Evolutionary conservation across 2,888 invertebrate genomes (phyloP).

Genomic region (Nomada ruficornis): DNA sequence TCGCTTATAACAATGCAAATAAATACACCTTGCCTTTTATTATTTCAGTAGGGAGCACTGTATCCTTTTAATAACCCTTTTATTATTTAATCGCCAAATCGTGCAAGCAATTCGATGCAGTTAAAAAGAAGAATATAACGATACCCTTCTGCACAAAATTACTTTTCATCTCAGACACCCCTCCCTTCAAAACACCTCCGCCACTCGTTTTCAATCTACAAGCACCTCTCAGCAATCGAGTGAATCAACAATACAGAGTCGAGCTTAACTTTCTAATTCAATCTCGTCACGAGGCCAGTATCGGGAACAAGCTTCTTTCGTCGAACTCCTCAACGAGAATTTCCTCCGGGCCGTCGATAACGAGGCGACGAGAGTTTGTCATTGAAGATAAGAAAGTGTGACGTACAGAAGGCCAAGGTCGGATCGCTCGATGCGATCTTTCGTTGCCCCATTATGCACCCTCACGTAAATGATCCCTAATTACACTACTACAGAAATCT

Average conservation of each 20-base stretch:
- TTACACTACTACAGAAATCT: background rate
- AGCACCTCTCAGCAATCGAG: background rate
- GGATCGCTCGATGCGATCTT: conserved; percentile 5
- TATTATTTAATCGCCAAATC: too few species aligned
- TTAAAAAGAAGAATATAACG: too few species aligned
- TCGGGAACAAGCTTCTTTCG: background rate
- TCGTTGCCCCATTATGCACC: conserved; percentile 34
- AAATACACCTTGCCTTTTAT: too few species aligned
- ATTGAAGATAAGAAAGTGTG: background rate
- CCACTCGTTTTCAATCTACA: background rate
- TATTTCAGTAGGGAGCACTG: too few species aligned
- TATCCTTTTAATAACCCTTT: too few species aligned
- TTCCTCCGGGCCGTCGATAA: background rate
- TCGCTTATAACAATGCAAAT: too few species aligned
- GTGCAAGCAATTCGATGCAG: too few species aligned
- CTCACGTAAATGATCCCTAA: conserved; percentile 27
- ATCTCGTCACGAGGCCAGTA: background rate
- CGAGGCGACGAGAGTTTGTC: conserved; percentile 15
- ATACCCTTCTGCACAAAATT: too few species aligned
- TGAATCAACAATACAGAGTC: background rate
- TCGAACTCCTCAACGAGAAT: background rate
- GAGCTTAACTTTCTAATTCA: conserved; percentile 8
- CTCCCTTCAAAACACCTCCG: too few species aligned
- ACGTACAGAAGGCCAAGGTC: conserved; percentile 33
- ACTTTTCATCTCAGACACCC: too few species aligned